phyloP scores from a whole-genome alignment of 2,113 vertebrate genomes.

The Spermophilus dauricus region DNA sequence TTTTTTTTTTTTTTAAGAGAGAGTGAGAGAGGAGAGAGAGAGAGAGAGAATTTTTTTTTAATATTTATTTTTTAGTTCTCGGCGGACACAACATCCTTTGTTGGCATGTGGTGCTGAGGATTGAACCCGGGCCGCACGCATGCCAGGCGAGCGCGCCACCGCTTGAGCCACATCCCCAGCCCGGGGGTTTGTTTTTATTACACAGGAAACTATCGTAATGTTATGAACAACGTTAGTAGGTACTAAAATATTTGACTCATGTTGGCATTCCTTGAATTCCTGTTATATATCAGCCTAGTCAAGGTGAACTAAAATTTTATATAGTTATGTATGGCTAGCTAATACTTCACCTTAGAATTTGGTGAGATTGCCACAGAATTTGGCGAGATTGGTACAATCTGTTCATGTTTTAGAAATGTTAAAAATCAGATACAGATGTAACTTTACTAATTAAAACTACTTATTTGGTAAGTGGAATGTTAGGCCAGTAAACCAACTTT shows the following conservation, averaged over 20 bases:
- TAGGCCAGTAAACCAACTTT: background rate
- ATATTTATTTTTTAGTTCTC: too few relatives aligned
- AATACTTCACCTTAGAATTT: background rate
- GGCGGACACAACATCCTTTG: too few relatives aligned
- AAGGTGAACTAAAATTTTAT: conserved; percentile 34
- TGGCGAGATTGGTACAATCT: background rate
- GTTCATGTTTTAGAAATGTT: background rate
- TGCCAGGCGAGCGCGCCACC: too few relatives aligned
- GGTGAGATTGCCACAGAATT: background rate
- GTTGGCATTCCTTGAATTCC: conserved; percentile 19
- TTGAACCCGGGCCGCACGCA: too few relatives aligned
- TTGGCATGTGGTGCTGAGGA: too few relatives aligned
- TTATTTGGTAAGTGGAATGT: background rate
- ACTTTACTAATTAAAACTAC: conserved; percentile 16
- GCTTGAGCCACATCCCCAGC: too few relatives aligned
- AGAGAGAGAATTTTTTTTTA: too few relatives aligned
- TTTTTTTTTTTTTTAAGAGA: too few relatives aligned
- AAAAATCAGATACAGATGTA: background rate
- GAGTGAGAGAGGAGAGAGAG: too few relatives aligned
- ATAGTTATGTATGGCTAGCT: background rate
- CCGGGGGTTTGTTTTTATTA: conserved; percentile 6
- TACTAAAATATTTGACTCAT: background rate
- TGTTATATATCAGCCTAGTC: background rate
- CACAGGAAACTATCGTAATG: background rate
- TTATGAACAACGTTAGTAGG: background rate